Conservation (phyloP, 1,140 invertebrate species). For the Lepidurus apus region DNA sequence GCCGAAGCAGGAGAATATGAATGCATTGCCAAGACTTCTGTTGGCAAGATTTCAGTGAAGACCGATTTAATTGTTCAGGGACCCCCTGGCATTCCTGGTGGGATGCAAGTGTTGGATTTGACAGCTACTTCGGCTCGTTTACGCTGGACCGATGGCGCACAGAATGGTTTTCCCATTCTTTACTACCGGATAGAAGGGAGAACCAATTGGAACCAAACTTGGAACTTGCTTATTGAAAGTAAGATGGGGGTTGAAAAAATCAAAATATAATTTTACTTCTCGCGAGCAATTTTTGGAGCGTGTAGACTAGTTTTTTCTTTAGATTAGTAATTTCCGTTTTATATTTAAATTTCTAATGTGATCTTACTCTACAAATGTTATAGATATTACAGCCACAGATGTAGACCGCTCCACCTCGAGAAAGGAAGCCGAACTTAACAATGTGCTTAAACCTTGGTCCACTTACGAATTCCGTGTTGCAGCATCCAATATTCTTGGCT, state of each 20-base stretch:
- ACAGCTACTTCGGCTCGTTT: conserved; percentile 68
- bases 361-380: conserved; percentile 33
- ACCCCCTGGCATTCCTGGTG: conserved; percentile 71
- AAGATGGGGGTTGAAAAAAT: conserved; percentile 28
- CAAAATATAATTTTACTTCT: conserved; percentile 35
- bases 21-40: conserved; percentile 79
- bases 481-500: conserved; percentile 75
- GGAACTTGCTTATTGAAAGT: conserved; percentile 66
- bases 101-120: conserved; percentile 60
- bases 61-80: conserved; percentile 70
- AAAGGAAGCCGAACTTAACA: conserved; percentile 62
- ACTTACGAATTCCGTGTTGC: conserved; percentile 84
- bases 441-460: conserved; percentile 74
- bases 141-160: conserved; percentile 82
- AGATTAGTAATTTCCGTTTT: too few relatives aligned
- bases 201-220: conserved; percentile 79
- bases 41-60: conserved; percentile 67
- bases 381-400: conserved; percentile 51
- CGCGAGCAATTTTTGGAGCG: conserved; percentile 24
- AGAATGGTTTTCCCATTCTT: conserved; percentile 68
- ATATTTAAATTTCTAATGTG: conserved; percentile 30
- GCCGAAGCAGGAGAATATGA: conserved; percentile 81
- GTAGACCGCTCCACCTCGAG: conserved; percentile 67
- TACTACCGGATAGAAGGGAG: conserved; percentile 72
- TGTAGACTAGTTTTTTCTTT: too few relatives aligned